These are phyloP conservation scores for Oscheius sp. DNA, from an alignment of 2,888 invertebrate genomes.

Conservation along the genomic window DNA sequence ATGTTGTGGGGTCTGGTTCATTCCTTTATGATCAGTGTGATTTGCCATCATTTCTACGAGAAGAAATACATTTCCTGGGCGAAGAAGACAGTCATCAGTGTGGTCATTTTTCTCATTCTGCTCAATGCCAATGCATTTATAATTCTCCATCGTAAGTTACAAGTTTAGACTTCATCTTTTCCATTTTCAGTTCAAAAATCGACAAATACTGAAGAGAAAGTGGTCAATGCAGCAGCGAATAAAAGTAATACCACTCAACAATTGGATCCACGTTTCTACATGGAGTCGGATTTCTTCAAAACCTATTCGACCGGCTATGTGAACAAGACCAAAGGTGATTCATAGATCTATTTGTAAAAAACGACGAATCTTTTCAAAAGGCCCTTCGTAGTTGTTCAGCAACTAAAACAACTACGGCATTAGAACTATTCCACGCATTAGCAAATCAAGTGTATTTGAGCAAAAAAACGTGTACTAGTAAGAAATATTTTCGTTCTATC, in stretches of 20 bases:
- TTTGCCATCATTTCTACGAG: neutral
- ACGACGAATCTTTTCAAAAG: neutral
- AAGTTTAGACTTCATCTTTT: neutral
- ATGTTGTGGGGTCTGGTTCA: neutral
- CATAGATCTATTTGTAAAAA: too few species aligned
- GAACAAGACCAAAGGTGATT: constrained; percentile 13
- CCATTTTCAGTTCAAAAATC: neutral
- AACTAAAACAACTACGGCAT: neutral
- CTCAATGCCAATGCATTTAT: neutral
- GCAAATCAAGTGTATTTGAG: neutral
- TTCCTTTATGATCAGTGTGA: constrained; percentile 5
- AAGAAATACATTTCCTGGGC: constrained; percentile 1
- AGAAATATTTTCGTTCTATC: too few species aligned
- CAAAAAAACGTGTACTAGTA: too few species aligned
- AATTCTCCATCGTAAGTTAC: neutral
- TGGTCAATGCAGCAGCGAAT: neutral
- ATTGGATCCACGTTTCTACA: neutral
- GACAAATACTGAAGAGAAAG: neutral
- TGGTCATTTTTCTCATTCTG: neutral
- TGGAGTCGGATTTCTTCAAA: neutral
- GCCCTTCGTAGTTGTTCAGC: neutral
- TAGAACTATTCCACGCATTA: neutral
- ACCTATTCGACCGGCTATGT: neutral
- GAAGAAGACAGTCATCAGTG: neutral
- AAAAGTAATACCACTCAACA: neutral